Percentiles rank a stretch among this genome's conserved stretches.
phyloP scores from a whole-genome alignment of 2,797 vertebrate species.

The Okamejei kenojei region DNA sequence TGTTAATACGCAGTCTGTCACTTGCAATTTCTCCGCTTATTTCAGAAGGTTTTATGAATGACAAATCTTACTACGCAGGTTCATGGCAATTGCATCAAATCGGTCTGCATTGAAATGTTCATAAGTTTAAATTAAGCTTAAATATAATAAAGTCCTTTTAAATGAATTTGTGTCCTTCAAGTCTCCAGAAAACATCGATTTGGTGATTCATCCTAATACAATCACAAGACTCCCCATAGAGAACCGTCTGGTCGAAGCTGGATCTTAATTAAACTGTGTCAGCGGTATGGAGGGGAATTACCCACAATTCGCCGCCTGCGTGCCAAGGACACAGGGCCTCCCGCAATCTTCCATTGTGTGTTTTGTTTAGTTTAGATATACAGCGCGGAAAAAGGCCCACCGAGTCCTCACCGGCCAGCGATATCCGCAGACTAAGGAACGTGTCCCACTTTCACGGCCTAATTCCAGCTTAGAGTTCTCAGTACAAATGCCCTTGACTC shows the following conservation, averaged over 20 bases:
- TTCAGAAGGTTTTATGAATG: background rate
- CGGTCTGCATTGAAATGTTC: constrained; percentile 43
- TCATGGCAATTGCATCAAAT: background rate
- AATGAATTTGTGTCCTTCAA: constrained; percentile 48
- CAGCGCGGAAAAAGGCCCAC: too few species aligned
- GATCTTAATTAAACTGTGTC: constrained; percentile 51
- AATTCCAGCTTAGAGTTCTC: too few species aligned
- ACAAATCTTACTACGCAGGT: background rate
- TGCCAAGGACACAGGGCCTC: constrained; percentile 56
- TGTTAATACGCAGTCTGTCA: background rate
- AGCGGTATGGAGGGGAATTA: constrained; percentile 50
- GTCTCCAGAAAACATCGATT: constrained; percentile 44
- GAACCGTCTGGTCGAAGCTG: constrained; percentile 41
- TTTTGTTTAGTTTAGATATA: too few species aligned
- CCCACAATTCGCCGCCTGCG: constrained; percentile 34
- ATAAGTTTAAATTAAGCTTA: constrained; percentile 45
- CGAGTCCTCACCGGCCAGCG: too few species aligned
- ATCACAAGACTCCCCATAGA: constrained; percentile 49
- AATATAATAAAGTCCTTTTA: constrained; percentile 45
- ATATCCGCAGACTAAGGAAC: too few species aligned
- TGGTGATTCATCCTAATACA: constrained; percentile 43
- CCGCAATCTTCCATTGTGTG: background rate
- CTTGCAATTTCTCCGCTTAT: background rate
- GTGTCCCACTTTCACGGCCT: too few species aligned
- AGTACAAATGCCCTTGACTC: too few species aligned